Conservation (phyloP, 2,888 invertebrate species). For the Zygothrica quintamaculata region DNA sequence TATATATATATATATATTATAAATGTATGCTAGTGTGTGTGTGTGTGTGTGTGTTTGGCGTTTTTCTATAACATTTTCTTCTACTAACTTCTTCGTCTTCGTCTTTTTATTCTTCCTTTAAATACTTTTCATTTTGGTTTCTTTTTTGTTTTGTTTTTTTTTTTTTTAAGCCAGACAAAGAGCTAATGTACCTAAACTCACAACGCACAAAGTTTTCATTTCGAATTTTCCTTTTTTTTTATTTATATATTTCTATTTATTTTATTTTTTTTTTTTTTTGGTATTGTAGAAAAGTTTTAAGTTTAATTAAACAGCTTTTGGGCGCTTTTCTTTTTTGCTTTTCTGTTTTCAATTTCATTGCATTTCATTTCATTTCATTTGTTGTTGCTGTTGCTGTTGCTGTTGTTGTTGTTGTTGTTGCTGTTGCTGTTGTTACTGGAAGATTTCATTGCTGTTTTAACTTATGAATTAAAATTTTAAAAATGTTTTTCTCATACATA, state of each 20-base stretch:
- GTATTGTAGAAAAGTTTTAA: conserved; percentile 60
- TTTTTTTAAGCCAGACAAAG: conserved; percentile 16
- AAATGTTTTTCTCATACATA: too few relatives aligned
- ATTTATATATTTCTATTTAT: conserved; percentile 4
- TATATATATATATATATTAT: too few relatives aligned
- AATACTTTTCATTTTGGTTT: conserved; percentile 36
- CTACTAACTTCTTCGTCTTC: too few relatives aligned
- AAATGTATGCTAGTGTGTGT: too few relatives aligned
- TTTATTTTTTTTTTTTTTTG: conserved; percentile 30
- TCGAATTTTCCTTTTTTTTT: conserved; percentile 16
- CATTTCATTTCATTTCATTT: conserved; percentile 17
- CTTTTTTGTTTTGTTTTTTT: conserved; percentile 28
- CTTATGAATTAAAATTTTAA: conserved; percentile 61
- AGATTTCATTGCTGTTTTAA: conserved; percentile 73
- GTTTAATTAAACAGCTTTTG: conserved; percentile 66
- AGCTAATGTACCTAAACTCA: conserved; percentile 31
- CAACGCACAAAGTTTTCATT: conserved; percentile 15
- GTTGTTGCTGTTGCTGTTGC: too few relatives aligned
- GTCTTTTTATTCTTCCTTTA: too few relatives aligned
- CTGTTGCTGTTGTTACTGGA: conserved; percentile 61
- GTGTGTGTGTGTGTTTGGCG: too few relatives aligned
- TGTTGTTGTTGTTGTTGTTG: too few relatives aligned
- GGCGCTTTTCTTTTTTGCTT: conserved; percentile 10
- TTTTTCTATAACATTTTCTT: too few relatives aligned
- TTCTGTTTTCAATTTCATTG: too few relatives aligned